Evolutionary conservation across 2,113 vertebrate genomes (phyloP).

Genomic region (Macquaria ambigua): DNA sequence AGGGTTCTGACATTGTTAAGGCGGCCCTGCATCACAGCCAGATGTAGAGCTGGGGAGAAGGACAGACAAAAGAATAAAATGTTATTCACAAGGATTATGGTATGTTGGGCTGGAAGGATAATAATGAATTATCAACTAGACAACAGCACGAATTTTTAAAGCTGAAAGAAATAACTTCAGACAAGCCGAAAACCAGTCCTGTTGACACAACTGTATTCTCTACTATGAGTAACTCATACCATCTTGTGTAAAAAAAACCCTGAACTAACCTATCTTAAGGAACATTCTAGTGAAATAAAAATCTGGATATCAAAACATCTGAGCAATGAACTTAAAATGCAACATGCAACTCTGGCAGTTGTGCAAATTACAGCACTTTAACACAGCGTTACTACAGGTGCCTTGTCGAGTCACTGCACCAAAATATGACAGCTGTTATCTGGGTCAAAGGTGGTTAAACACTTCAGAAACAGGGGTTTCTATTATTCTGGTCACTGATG

Average conservation of each 20-base stretch:
- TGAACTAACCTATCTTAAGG: neutral
- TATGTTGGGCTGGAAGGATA: neutral
- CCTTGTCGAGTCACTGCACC: neutral
- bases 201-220: neutral
- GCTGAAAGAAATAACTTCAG: neutral
- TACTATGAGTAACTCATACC: neutral
- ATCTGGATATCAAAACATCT: neutral
- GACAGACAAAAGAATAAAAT: neutral
- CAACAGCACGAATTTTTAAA: neutral
- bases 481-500: neutral
- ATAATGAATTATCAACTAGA: neutral
- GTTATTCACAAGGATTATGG: neutral
- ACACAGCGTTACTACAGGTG: neutral
- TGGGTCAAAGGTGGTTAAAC: neutral
- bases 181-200: neutral
- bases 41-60: constrained; percentile 90
- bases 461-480: neutral
- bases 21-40: constrained; percentile 97
- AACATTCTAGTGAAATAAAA: neutral
- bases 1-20: constrained; percentile 95
- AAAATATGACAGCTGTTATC: neutral
- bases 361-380: neutral
- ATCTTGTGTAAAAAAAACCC: neutral
- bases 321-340: neutral
- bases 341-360: neutral